Conservation (phyloP, 2,888 invertebrate genomes). For the Plutella xylostella region DNA sequence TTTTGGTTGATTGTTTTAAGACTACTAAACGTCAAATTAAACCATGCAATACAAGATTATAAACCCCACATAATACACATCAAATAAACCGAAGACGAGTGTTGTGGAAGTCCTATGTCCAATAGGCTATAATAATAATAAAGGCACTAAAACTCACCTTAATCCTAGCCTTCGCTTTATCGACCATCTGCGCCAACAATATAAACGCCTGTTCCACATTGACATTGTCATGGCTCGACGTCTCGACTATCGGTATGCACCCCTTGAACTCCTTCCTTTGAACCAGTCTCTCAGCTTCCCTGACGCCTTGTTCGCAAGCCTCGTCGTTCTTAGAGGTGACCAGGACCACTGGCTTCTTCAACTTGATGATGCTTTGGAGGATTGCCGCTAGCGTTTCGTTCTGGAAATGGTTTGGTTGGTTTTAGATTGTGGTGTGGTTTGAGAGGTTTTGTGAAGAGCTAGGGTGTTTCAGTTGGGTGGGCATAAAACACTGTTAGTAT, state of each 20-base stretch:
- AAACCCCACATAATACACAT: too few relatives aligned
- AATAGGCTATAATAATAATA: too few relatives aligned
- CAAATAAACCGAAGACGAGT: too few relatives aligned
- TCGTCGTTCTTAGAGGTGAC: conserved; percentile 98
- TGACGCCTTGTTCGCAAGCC: conserved; percentile 85
- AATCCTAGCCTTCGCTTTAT: conserved; percentile 85
- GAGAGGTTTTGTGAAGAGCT: too few relatives aligned
- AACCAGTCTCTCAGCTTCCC: conserved; percentile 90
- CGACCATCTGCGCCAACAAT: conserved; percentile 91
- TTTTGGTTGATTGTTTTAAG: too few relatives aligned
- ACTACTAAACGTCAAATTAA: too few relatives aligned
- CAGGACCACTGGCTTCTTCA: conserved; percentile 94
- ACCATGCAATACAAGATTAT: too few relatives aligned
- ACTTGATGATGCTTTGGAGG: conserved; percentile 87
- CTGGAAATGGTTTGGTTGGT: conserved; percentile 25
- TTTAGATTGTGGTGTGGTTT: background rate
- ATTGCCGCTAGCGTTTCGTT: conserved; percentile 85
- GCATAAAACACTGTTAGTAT: too few relatives aligned
- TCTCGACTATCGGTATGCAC: conserved; percentile 90
- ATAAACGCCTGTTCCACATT: conserved; percentile 95
- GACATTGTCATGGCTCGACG: conserved; percentile 95
- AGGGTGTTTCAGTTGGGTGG: too few relatives aligned
- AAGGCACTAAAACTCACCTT: conserved; percentile 37
- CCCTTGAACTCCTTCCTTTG: conserved; percentile 40
- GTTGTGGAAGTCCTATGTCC: too few relatives aligned